Conservation (phyloP, 1,140 invertebrate species). For the Drosophila quadrilineata region DNA sequence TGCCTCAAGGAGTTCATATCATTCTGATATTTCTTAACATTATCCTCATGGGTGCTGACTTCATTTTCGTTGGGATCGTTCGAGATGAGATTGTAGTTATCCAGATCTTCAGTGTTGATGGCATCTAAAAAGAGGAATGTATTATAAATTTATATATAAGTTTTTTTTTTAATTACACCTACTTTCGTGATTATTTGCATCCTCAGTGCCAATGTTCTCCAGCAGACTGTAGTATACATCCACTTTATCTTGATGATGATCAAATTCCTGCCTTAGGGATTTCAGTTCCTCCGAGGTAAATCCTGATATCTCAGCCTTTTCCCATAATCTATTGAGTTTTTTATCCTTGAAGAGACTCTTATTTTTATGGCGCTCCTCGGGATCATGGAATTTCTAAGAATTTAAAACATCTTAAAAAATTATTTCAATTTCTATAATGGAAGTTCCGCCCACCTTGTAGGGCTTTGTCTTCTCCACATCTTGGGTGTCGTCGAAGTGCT, state of each 20-base stretch:
- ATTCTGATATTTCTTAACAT: conserved; percentile 82
- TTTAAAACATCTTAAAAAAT: neutral
- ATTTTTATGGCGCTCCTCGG: conserved; percentile 85
- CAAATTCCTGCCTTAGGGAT: conserved; percentile 93
- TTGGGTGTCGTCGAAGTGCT: conserved; percentile 89
- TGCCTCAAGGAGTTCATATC: conserved; percentile 88
- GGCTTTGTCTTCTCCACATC: conserved; percentile 83
- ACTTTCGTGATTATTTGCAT: conserved; percentile 85
- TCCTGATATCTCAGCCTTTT: conserved; percentile 92
- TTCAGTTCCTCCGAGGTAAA: conserved; percentile 92
- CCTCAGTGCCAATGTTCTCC: conserved; percentile 84
- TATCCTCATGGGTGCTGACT: conserved; percentile 68
- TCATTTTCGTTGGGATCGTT: conserved; percentile 75
- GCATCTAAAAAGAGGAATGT: conserved; percentile 75
- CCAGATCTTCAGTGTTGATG: conserved; percentile 86
- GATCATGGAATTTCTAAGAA: conserved; percentile 83
- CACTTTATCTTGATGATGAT: conserved; percentile 95
- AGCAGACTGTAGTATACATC: conserved; percentile 93
- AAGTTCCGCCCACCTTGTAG: conserved; percentile 80
- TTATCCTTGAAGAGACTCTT: conserved; percentile 93
- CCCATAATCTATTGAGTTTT: conserved; percentile 94
- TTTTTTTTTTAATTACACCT: conserved; percentile 43
- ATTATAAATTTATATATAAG: neutral
- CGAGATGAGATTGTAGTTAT: conserved; percentile 83
- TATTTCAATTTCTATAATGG: neutral